Percentiles rank a stretch among this genome's conserved stretches.
phyloP scores from a whole-genome alignment of 2,113 vertebrate species.

The Sterrhoptilus dennistouni region DNA sequence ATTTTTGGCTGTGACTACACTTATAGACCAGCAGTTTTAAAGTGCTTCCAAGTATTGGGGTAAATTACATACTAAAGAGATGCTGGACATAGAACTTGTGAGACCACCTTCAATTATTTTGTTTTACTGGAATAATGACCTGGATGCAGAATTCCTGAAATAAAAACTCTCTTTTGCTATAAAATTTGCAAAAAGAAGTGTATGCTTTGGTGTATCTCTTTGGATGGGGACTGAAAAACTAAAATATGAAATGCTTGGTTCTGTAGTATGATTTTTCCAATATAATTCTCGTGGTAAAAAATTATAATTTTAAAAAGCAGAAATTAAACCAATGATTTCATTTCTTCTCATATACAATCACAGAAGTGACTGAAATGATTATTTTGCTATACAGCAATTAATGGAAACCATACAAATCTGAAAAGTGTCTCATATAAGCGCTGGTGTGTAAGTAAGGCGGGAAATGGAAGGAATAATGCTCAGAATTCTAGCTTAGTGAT shows the following conservation, averaged over 20 bases:
- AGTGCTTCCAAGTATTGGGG: not conserved
- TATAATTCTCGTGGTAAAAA: not conserved
- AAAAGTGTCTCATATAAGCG: not conserved
- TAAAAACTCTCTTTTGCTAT: not conserved
- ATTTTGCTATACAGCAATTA: not conserved
- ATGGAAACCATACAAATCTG: not conserved
- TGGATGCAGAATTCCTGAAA: not conserved
- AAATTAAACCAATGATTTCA: not conserved
- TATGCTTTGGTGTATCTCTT: not conserved
- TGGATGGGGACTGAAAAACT: not conserved
- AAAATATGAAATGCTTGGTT: not conserved
- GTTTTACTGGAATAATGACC: not conserved
- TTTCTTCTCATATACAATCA: not conserved
- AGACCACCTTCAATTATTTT: not conserved
- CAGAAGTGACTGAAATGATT: not conserved
- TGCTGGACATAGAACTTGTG: not conserved
- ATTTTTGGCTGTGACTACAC: not conserved
- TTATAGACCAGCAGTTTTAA: not conserved
- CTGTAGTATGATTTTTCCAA: not conserved
- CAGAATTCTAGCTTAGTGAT: not conserved
- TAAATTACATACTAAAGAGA: not conserved
- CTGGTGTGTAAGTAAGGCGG: rapidly evolving
- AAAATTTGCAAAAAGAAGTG: not conserved
- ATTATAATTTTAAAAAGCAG: not conserved
- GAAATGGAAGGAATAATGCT: not conserved